Evolutionary conservation across 2,797 vertebrate genomes (phyloP).

Genomic region (Poeciliopsis presidionis): DNA sequence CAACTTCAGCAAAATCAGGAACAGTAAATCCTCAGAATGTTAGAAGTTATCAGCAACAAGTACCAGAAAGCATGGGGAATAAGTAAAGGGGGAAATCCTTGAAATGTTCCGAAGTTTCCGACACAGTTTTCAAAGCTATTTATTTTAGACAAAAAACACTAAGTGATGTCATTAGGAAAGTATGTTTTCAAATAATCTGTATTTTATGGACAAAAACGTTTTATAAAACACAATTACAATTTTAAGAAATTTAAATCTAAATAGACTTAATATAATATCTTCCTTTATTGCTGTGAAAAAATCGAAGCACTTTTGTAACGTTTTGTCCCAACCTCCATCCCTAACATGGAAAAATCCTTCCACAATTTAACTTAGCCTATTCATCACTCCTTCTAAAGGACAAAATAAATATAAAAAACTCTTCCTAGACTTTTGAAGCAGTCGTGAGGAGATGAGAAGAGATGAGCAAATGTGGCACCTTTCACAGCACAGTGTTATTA

Average conservation of each 20-base stretch:
- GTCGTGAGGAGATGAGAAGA: background rate
- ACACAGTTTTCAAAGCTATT: background rate
- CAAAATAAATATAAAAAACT: background rate
- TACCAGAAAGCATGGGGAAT: background rate
- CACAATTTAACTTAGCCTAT: background rate
- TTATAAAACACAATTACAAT: background rate
- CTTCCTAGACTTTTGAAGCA: background rate
- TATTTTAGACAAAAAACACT: background rate
- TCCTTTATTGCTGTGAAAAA: background rate
- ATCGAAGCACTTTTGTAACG: background rate
- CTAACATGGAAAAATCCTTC: background rate
- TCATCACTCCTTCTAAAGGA: background rate
- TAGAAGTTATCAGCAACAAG: background rate
- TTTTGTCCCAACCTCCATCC: background rate
- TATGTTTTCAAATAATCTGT: background rate
- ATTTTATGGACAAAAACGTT: background rate
- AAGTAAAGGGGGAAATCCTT: background rate
- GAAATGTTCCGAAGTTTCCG: background rate
- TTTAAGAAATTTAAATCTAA: background rate
- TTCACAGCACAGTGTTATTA: slow-evolving; percentile 26
- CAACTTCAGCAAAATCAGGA: background rate
- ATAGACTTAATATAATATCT: background rate
- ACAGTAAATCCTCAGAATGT: background rate
- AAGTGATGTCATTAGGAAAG: background rate
- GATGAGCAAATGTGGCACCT: slow-evolving; percentile 8